Conservation (phyloP, 2,888 invertebrate species). For the Oxytorus armatus region DNA sequence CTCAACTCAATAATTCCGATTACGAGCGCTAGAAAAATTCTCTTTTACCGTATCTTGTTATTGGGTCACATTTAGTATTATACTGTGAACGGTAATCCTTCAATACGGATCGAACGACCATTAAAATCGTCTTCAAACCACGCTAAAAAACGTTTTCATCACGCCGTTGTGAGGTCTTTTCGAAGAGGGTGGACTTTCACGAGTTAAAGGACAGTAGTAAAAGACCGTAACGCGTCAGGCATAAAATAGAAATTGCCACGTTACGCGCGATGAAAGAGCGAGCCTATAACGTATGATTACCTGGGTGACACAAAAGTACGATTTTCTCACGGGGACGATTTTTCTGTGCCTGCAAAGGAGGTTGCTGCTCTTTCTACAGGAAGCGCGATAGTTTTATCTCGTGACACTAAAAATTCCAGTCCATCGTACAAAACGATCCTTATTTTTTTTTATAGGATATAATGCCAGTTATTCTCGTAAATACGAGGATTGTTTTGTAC, state of each 20-base stretch:
- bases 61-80: constrained; percentile 20
- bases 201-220: constrained; percentile 42
- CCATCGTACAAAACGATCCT: neutral
- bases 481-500: constrained; percentile 27
- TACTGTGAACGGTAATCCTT: constrained; percentile 52
- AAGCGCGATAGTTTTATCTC: constrained; percentile 7
- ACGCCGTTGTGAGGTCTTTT: constrained; percentile 20
- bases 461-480: constrained; percentile 7
- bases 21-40: neutral
- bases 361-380: neutral
- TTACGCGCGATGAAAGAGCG: constrained; percentile 5
- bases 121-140: constrained; percentile 49
- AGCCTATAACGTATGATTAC: neutral
- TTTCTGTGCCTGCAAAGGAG: no score
- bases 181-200: constrained; percentile 3
- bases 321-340: constrained; percentile 7
- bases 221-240: constrained; percentile 55
- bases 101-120: constrained; percentile 20
- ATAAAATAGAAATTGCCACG: constrained; percentile 43
- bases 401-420: constrained; percentile 26
- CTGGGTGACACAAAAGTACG: constrained; percentile 10
- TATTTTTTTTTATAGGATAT: constrained; percentile 3
- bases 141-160: constrained; percentile 57
- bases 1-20: neutral
- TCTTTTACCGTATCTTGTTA: constrained; percentile 9